phyloP scores from a whole-genome alignment of 2,888 invertebrate genomes.

The Lycophotia porphyrea region DNA sequence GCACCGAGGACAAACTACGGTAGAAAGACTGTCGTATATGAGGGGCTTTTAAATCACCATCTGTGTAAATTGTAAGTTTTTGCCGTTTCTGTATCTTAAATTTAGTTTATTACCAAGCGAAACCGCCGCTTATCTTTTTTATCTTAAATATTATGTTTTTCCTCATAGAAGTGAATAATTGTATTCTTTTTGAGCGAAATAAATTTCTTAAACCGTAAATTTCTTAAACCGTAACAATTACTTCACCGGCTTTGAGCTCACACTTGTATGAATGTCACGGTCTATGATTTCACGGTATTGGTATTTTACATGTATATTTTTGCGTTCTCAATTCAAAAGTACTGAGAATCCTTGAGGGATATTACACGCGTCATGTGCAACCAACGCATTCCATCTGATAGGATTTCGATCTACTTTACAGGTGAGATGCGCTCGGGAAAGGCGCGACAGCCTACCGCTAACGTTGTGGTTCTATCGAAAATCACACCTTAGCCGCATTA shows the following conservation, averaged over 20 bases:
- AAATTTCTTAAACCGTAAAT: too few relatives aligned
- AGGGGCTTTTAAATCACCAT: too few relatives aligned
- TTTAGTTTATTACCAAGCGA: too few relatives aligned
- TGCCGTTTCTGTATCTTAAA: too few relatives aligned
- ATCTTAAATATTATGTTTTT: too few relatives aligned
- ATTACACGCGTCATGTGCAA: slow-evolving; percentile 69
- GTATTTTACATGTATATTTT: slow-evolving; percentile 30
- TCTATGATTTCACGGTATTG: slow-evolving; percentile 40
- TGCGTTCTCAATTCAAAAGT: slow-evolving; percentile 50
- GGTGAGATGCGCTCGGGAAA: slow-evolving; percentile 74
- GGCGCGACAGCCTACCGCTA: slow-evolving; percentile 66
- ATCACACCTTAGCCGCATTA: slow-evolving; percentile 79
- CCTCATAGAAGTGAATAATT: too few relatives aligned
- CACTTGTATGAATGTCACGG: slow-evolving; percentile 46
- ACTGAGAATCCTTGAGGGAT: slow-evolving; percentile 54
- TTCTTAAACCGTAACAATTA: too few relatives aligned
- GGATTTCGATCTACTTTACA: slow-evolving; percentile 76
- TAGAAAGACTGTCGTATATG: too few relatives aligned
- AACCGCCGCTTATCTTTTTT: too few relatives aligned
- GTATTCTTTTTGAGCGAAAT: too few relatives aligned
- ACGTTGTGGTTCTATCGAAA: slow-evolving; percentile 74
- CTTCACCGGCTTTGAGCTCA: slow-evolving; percentile 51
- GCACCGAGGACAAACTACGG: too few relatives aligned
- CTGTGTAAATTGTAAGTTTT: too few relatives aligned
- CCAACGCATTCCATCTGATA: slow-evolving; percentile 73